Conservation (phyloP, 2,113 vertebrate genomes). For the Amphiprion ocellaris region DNA sequence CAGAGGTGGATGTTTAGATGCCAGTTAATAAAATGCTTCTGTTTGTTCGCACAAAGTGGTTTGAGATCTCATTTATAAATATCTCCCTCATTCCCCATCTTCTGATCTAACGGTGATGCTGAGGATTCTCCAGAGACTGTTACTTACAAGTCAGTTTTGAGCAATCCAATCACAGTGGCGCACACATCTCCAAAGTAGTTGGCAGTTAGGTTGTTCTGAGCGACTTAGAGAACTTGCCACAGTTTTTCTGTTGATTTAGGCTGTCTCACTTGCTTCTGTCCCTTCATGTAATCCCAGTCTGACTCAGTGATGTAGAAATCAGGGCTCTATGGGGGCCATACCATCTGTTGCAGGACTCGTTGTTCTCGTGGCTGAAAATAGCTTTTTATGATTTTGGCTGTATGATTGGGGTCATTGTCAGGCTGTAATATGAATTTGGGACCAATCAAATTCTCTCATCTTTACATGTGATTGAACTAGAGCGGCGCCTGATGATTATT, state of each 20-base stretch:
- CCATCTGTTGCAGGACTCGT: slow-evolving; percentile 9
- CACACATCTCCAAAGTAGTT: not conserved
- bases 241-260: too few relatives aligned
- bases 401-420: slow-evolving; percentile 3
- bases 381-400: not conserved
- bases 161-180: too few relatives aligned
- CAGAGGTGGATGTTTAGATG: not conserved
- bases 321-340: not conserved
- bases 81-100: too few relatives aligned
- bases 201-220: not conserved
- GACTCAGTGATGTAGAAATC: slow-evolving; percentile 5
- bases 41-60: too few relatives aligned
- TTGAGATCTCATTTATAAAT: too few relatives aligned
- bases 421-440: slow-evolving; percentile 3
- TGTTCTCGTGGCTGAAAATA: slow-evolving; percentile 19
- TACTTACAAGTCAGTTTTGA: not conserved
- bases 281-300: not conserved
- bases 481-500: not conserved
- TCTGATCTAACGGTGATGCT: not conserved
- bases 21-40: too few relatives aligned
- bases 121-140: not conserved
- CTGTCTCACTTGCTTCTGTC: too few relatives aligned
- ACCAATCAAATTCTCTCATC: too few relatives aligned
- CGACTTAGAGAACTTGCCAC: too few relatives aligned
- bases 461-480: too few relatives aligned